Base-by-base conservation (phyloP, 2,888 invertebrate species). In the Tipula helvola region DNA sequence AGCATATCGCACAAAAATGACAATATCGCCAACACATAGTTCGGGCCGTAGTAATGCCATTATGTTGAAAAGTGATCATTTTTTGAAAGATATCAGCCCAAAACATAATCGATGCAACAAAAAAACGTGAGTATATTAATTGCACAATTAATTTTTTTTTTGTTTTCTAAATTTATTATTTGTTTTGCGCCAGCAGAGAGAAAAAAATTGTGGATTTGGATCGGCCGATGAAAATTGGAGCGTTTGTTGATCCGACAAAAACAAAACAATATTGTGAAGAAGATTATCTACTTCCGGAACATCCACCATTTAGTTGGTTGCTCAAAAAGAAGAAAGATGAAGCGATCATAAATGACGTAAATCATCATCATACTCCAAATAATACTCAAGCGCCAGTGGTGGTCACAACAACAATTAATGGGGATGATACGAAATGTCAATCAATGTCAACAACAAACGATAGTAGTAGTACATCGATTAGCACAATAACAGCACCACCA, bases 11-110 rank as follows among this genome's bases (percentile, higher is more conserved):
- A 98, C 97, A 0, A 96, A 97, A 91, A 96, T 98, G 95, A 96
- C 97, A 2, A 96, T 98, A 88, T 95, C 97, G 18, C 97, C 97
- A 0, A 96, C 96, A 86, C 94, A 95, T 87, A 93, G 93, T 42
- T 93, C 93, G 28, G 93, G 93, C 86, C 94, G 93, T 89, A 94
- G 95, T 88, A 92, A 93, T 41, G 94, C 94, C 5, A 96, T 97
- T 52, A 96, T 97, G 95, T 93, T 98, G 36, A 97, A 98, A 90
- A 97, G 97, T 90, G 97, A 98, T 91, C 97, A 98, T 91, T 98
- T 97, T 91, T 94, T 95, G 89, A 92, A 93, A 44, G 96, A 97
- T 90, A 90, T 94, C 88, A 95, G 96, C 90, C 95, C 96, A 0
- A 94, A 94, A 89, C 94, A 94, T 89, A 91, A 93, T 28, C 93